Percentiles rank a stretch among this genome's conserved stretches.
phyloP scores from a whole-genome alignment of 2,888 invertebrate species.

The Platycnemis pennipes region DNA sequence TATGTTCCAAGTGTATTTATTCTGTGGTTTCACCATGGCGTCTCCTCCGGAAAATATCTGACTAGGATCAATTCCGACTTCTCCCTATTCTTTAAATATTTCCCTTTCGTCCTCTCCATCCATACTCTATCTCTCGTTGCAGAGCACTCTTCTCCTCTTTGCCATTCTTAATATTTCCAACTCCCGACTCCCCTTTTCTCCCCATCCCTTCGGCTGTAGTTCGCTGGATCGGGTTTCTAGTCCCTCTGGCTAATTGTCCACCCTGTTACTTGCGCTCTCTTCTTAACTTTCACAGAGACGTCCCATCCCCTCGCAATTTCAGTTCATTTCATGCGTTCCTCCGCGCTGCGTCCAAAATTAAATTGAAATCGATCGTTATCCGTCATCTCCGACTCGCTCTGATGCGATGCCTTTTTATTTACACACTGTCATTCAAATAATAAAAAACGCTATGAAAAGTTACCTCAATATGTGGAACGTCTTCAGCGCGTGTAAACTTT shows the following conservation, averaged over 20 bases:
- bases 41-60: neutral
- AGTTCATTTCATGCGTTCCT: neutral
- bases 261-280: neutral
- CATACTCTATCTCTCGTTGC: neutral
- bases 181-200: neutral
- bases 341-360: neutral
- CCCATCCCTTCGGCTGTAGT: neutral
- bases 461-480: no score
- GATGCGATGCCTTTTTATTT: neutral
- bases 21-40: no score
- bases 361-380: conserved; percentile 4
- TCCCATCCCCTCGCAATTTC: neutral
- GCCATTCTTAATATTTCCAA: neutral
- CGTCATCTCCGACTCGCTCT: neutral
- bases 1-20: no score
- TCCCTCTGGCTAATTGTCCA: neutral
- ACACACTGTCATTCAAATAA: no score
- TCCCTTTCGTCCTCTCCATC: neutral
- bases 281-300: neutral
- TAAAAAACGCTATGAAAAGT: no score
- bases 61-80: neutral
- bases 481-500: no score
- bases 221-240: neutral
- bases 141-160: neutral
- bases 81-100: neutral